Percentiles rank a stretch among this genome's conserved stretches.
Evolutionary conservation across 2,797 vertebrate species (phyloP).

Genomic region (Esox lucius): DNA sequence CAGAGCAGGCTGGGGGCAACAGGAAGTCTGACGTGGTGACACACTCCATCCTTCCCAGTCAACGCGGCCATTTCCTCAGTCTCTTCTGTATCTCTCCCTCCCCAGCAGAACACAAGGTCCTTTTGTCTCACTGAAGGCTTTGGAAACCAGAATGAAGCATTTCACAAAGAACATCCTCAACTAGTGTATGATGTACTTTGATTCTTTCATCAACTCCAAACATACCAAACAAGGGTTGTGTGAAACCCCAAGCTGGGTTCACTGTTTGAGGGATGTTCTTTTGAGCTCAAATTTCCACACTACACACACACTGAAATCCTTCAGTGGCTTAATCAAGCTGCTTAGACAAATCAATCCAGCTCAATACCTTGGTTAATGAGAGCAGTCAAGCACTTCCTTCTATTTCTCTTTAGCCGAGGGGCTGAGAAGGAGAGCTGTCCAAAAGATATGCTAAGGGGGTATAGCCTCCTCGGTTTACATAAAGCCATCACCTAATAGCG

Average conservation of each 20-base stretch:
- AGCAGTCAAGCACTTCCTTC: slow-evolving; percentile 1
- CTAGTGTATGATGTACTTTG: background rate
- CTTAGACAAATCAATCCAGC: background rate
- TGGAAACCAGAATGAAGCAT: slow-evolving; percentile 8
- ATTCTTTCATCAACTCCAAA: background rate
- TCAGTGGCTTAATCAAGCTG: background rate
- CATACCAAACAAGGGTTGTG: background rate
- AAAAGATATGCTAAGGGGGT: background rate
- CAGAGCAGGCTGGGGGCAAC: slow-evolving; percentile 10
- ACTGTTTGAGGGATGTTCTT: slow-evolving; percentile 2
- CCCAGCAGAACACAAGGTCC: background rate
- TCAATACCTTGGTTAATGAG: background rate
- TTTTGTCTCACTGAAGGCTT: background rate
- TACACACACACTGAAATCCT: background rate
- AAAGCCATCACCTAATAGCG: background rate
- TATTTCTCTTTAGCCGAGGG: background rate
- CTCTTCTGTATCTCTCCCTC: slow-evolving; percentile 4
- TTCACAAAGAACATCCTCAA: background rate
- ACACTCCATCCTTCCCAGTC: slow-evolving; percentile 19
- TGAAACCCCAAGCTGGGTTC: background rate
- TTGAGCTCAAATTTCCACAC: background rate
- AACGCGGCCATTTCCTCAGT: slow-evolving; percentile 7
- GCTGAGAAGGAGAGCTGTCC: background rate
- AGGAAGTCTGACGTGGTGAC: slow-evolving; percentile 14
- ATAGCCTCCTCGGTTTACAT: background rate